Conservation (phyloP, 1,140 invertebrate species). For the Megalonaias nervosa region DNA sequence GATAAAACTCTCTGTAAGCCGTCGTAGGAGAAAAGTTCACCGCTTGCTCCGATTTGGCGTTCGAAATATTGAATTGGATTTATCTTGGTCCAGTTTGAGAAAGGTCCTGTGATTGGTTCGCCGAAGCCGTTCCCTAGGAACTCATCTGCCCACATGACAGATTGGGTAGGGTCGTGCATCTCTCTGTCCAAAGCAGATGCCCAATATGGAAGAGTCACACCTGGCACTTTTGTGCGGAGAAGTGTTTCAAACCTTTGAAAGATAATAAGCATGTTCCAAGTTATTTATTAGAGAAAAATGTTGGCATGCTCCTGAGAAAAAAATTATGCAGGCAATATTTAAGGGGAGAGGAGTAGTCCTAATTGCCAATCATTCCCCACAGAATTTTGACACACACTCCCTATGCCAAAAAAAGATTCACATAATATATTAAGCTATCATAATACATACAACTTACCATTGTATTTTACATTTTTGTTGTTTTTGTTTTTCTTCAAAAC, state of each 20-base stretch:
- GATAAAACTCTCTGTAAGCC: constrained; percentile 32
- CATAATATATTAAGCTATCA: too few species aligned
- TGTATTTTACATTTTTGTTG: too few species aligned
- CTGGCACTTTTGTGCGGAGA: constrained; percentile 11
- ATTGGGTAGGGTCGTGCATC: constrained; percentile 55
- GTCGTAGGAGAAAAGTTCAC: constrained; percentile 27
- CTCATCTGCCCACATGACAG: constrained; percentile 59
- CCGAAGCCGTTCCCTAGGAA: constrained; percentile 69
- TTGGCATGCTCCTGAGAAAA: too few species aligned
- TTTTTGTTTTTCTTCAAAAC: too few species aligned
- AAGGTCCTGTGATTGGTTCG: constrained; percentile 64
- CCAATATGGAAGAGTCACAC: constrained; percentile 66
- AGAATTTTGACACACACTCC: too few species aligned
- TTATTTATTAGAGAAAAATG: too few species aligned
- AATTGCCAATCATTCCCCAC: too few species aligned
- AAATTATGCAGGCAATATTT: too few species aligned
- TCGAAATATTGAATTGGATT: constrained; percentile 9
- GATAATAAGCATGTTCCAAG: too few species aligned
- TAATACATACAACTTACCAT: too few species aligned
- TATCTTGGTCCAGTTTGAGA: constrained; percentile 22
- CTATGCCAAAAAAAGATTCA: too few species aligned
- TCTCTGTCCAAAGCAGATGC: constrained; percentile 57
- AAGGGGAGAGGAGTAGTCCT: too few species aligned
- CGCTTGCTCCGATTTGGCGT: constrained; percentile 18
- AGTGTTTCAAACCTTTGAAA: constrained; percentile 24